phyloP scores from a whole-genome alignment of 2,113 vertebrate genomes.

The Camelus dromedarius region DNA sequence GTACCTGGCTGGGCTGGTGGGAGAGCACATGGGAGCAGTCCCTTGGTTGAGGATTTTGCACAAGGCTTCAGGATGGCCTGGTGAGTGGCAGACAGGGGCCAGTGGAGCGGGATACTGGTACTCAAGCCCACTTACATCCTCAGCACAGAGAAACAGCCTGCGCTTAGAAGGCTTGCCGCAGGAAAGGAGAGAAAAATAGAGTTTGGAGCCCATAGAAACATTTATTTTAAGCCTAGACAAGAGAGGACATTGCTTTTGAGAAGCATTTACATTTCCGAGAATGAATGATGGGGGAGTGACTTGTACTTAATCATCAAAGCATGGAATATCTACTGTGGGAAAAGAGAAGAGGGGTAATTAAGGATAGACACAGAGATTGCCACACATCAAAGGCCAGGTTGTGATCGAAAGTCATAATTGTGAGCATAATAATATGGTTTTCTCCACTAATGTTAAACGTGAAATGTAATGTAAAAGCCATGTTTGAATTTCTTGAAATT shows the following conservation, averaged over 20 bases:
- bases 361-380: not conserved
- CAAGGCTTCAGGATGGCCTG: not conserved
- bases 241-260: not conserved
- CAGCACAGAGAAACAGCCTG: not conserved
- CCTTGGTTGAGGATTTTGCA: not conserved
- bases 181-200: not conserved
- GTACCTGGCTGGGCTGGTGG: not conserved
- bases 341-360: not conserved
- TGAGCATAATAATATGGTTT: not conserved
- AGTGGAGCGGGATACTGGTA: not conserved
- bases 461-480: not conserved
- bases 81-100: not conserved
- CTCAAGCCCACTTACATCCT: not conserved
- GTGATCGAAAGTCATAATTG: conserved; percentile 8
- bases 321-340: not conserved
- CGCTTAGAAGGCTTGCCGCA: not conserved
- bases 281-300: not conserved
- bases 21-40: not conserved
- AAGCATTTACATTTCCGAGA: not conserved
- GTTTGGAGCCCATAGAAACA: not conserved
- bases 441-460: conserved; percentile 8
- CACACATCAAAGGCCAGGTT: not conserved
- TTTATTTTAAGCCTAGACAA: not conserved
- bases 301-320: not conserved
- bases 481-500: not conserved